Conservation (phyloP, 2,113 vertebrate genomes). For the Hippocampus guttulatus region DNA sequence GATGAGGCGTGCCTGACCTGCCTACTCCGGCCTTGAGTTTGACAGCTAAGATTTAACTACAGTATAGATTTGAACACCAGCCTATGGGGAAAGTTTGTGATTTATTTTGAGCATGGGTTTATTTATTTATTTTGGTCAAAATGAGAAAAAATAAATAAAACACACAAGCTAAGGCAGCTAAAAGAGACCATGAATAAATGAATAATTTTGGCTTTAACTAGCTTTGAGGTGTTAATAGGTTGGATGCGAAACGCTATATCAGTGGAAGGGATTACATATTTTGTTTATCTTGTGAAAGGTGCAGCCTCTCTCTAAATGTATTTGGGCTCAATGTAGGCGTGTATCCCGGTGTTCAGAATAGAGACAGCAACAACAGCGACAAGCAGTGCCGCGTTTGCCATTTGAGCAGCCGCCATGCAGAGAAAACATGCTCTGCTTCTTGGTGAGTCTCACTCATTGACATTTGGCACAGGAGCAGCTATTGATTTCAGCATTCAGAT, state of each 20-base stretch:
- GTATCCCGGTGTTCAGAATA: conserved; percentile 17
- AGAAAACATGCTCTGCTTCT: conserved; percentile 26
- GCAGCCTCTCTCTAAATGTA: conserved; percentile 28
- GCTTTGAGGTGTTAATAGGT: too few species aligned
- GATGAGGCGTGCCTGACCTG: too few species aligned
- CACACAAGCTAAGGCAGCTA: not conserved
- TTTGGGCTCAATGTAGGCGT: conserved; percentile 32
- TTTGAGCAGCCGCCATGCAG: conserved; percentile 36
- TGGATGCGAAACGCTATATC: not conserved
- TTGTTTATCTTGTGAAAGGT: not conserved
- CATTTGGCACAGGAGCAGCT: not conserved
- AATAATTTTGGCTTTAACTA: not conserved
- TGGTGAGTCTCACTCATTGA: conserved; percentile 45
- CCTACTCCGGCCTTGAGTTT: too few species aligned
- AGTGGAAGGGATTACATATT: not conserved
- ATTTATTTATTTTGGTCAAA: not conserved
- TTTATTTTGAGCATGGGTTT: not conserved
- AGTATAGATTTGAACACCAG: too few species aligned
- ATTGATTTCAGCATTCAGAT: not conserved
- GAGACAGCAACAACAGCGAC: not conserved
- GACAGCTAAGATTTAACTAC: too few species aligned
- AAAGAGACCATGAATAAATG: not conserved
- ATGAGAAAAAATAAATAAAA: not conserved
- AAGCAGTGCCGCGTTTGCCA: conserved; percentile 26
- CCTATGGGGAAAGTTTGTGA: not conserved